A percentile compares a stretch with the other conserved stretches of the same genome.
These are phyloP conservation scores for Danio choprae DNA, from an alignment of 2,797 vertebrate genomes.

Conservation along the genomic window DNA sequence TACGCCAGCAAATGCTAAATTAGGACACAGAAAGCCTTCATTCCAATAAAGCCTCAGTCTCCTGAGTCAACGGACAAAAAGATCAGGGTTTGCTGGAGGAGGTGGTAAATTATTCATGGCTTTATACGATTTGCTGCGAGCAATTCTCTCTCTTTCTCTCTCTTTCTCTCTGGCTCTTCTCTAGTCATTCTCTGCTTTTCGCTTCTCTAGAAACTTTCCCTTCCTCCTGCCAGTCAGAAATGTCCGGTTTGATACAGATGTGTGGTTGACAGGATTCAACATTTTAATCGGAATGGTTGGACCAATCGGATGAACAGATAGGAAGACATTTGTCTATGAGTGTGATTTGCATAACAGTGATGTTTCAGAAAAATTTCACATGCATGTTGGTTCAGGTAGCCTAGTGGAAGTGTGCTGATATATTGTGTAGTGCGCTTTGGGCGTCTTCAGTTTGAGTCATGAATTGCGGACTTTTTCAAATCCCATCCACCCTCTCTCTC, in stretches of 20 bases:
- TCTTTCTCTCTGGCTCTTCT: slow-evolving; percentile 30
- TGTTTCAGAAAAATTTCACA: too few species aligned
- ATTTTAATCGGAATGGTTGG: slow-evolving; percentile 8
- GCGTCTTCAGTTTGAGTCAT: too few species aligned
- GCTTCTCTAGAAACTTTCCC: slow-evolving; percentile 44
- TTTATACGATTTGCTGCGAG: slow-evolving; percentile 67
- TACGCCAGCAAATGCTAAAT: slow-evolving; percentile 69
- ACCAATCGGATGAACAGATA: not conserved
- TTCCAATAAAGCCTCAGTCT: slow-evolving; percentile 64
- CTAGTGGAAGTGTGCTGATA: too few species aligned
- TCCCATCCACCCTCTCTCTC: too few species aligned
- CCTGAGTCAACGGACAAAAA: slow-evolving; percentile 68
- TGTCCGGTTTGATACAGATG: not conserved
- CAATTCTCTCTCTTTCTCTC: slow-evolving; percentile 43
- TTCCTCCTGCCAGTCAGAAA: slow-evolving; percentile 18
- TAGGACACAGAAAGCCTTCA: slow-evolving; percentile 66
- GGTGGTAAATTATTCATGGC: slow-evolving; percentile 76
- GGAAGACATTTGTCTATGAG: not conserved
- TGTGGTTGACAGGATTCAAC: slow-evolving; percentile 5
- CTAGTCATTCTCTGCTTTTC: slow-evolving; percentile 26
- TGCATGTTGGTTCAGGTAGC: too few species aligned
- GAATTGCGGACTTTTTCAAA: too few species aligned
- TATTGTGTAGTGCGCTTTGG: too few species aligned
- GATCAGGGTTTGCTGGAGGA: slow-evolving; percentile 69
- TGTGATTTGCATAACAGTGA: too few species aligned